phyloP scores from a whole-genome alignment of 2,888 invertebrate species.

The Meiosimyza decipiens region DNA sequence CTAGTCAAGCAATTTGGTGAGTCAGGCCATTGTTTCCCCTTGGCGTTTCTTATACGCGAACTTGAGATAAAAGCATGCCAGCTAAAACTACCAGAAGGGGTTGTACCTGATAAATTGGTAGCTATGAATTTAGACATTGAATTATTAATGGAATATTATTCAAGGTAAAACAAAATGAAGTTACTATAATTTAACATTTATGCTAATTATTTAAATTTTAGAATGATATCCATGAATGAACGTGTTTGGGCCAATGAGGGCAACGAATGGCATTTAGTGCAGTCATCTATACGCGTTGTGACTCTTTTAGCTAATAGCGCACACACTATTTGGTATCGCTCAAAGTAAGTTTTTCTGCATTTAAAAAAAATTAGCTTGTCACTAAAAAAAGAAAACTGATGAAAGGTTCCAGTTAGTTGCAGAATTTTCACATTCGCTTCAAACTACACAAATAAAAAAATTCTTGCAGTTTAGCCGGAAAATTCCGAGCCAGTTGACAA shows the following conservation, averaged over 20 bases:
- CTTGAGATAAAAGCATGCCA: constrained; percentile 82
- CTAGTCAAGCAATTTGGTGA: constrained; percentile 83
- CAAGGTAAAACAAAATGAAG: constrained; percentile 62
- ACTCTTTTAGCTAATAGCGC: constrained; percentile 76
- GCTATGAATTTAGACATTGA: constrained; percentile 82
- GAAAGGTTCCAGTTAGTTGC: too few species aligned
- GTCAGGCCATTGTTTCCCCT: constrained; percentile 88
- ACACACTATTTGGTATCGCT: constrained; percentile 69
- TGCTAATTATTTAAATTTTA: constrained; percentile 57
- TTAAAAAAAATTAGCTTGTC: not conserved
- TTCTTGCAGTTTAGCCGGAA: not conserved
- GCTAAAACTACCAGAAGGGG: constrained; percentile 75
- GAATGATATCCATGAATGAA: constrained; percentile 83
- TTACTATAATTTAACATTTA: not conserved
- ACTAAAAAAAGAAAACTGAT: not conserved
- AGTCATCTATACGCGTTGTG: constrained; percentile 79
- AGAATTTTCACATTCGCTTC: not conserved
- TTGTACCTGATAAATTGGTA: constrained; percentile 82
- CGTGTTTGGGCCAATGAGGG: constrained; percentile 87
- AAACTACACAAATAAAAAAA: not conserved
- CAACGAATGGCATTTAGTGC: constrained; percentile 86
- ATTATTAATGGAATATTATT: constrained; percentile 84
- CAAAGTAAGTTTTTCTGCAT: constrained; percentile 55
- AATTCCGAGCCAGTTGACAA: too few species aligned
- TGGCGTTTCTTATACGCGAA: constrained; percentile 85